Base-by-base conservation (phyloP, 2,797 vertebrate genomes). In the Xerus rutilus region DNA sequence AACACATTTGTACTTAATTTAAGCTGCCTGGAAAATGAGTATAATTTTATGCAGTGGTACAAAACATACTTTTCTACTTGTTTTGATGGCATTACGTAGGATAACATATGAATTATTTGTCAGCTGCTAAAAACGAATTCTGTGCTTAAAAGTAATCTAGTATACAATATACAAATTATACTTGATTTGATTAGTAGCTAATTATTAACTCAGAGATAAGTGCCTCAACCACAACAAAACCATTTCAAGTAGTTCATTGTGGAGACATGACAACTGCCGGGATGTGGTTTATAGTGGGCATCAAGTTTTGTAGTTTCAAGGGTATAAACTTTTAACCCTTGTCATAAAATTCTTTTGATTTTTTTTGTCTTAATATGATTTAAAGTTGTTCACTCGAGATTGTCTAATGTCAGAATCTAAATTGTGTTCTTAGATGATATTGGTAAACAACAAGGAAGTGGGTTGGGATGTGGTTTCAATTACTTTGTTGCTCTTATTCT, bases 381-480 rank as follows among this genome's bases (percentile, higher is more conserved):
- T 98, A 98, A 94, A 97, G 96, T 97, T 98, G 96, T 97, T 93
- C 98, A 85, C 95, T 98, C 82, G 94, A 97, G 97, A 97, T 96
- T 96, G 98, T 97, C 97, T 98, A 97, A 93, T 85, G 94, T 97
- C 97, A 98, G 98, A 97, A 97, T 98, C 96, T 98, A 98, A 98
- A 98, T 92, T 97, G 97, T 98, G 96, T 98, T 98, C 98, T 98
- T 98, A 99, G 97, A 98, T 98, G 98, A 98, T 98, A 98, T 98
- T 98, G 97, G 98, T 98, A 98, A 98, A 98, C 98, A 98, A 98
- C 92, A 98, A 98, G 99, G 98, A 99, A 99, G 98, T 99, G 98
- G 99, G 97, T 98, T 97, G 97, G 97, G 97, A 98, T 98, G 98
- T 99, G 98, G 98, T 98, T 99, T 98, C 98, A 98, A 98, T 99